Percentiles rank a stretch among this genome's conserved stretches.
phyloP scores from a whole-genome alignment of 2,113 vertebrate species.

The Geococcyx californianus region DNA sequence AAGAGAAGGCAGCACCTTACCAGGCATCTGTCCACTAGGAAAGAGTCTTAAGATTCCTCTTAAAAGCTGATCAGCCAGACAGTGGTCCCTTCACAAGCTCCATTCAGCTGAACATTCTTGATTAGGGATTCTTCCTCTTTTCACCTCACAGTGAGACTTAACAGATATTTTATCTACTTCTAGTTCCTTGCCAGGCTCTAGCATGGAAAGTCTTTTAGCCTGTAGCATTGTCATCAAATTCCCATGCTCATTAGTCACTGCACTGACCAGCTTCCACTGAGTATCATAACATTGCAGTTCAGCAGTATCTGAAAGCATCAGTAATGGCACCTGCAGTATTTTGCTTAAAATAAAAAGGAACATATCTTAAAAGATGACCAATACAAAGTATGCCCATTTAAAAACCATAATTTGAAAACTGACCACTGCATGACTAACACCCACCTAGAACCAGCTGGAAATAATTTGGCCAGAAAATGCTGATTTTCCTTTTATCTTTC shows the following conservation, averaged over 20 bases:
- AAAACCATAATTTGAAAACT: background rate
- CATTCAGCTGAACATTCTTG: background rate
- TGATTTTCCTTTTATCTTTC: conserved; percentile 14
- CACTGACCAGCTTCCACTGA: background rate
- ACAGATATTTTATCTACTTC: background rate
- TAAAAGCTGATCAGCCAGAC: background rate
- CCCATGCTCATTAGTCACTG: rapidly evolving
- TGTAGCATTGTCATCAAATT: background rate
- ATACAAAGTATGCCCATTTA: background rate
- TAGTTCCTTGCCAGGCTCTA: background rate
- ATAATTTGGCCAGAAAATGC: background rate
- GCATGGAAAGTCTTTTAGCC: background rate
- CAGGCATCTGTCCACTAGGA: background rate
- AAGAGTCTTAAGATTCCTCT: background rate
- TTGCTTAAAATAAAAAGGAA: background rate
- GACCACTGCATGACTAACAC: background rate
- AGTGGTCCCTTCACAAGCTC: background rate
- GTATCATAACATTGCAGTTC: background rate
- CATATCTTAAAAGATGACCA: background rate
- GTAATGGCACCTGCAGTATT: background rate
- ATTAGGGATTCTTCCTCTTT: background rate
- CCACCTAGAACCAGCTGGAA: background rate
- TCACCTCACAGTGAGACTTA: background rate
- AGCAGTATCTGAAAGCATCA: background rate
- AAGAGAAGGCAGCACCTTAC: background rate